Evolutionary conservation across 2,888 invertebrate genomes (phyloP), one percentile per base, ranked within the genome.

Genomic region (Lacanobia oleracea): DNA sequence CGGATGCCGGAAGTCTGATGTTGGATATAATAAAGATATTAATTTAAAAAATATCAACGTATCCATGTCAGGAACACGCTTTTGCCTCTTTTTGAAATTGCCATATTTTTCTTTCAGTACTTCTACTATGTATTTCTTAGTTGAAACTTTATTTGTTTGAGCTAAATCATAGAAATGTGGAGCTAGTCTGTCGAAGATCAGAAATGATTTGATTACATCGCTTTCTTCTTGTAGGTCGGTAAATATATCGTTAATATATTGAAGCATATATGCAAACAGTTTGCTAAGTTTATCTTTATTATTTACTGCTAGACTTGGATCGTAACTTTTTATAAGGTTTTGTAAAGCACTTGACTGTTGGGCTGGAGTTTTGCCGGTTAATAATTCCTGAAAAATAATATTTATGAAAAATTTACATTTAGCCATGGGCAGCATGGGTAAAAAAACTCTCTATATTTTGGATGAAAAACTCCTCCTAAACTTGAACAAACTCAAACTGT

Each of bases 1-100:
- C 0, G 97, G 97, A 96, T 99, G 99, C 54, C 97, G 96, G 90
- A 98, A 98, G 93, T 99, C 99, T 0, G 99, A 99, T 0, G 99
- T 97, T 0, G 99, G 98, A 93, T 98, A 99, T 67, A 99, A 90
- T 57, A 98, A 92, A 10, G 98, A 97, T 6, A 98, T 96, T 79
- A 98, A 89, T 94, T 99, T 99, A 75, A 99, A 97, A 88, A 98
- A 97, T 80, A 99, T 94, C 53, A 99, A 91, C 88, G 97, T 97
- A 84, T 98, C 97, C 61, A 98, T 90, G 67, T 96, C 95, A 0
- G 98, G 98, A 88, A 97, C 97, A 69, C 84, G 92, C 87, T 97
- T 97, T 2, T 93, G 92, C 61, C 96, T 96, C 65, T 96, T 96
- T 77, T 96, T 96, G 88, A 96, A 98, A 21, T 96, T 95, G 0